A percentile compares a stretch with the other conserved stretches of the same genome.
phyloP scores from a whole-genome alignment of 2,888 invertebrate genomes.

The Marasmarcha lunaedactyla region DNA sequence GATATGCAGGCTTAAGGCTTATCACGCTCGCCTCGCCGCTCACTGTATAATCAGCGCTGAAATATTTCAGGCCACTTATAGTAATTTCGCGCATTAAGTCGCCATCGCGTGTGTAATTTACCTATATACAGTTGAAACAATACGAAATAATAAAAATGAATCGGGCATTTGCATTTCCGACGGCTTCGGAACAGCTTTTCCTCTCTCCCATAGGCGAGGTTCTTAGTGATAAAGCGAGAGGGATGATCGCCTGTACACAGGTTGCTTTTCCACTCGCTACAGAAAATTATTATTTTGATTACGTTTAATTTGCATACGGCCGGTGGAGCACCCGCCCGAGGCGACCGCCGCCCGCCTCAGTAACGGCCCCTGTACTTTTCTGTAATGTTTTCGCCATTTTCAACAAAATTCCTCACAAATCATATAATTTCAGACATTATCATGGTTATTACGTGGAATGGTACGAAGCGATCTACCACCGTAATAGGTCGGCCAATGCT shows the following conservation, averaged over 20 bases:
- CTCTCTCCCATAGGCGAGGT: slow-evolving; percentile 26
- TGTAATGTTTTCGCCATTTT: slow-evolving; percentile 71
- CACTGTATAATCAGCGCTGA: slow-evolving; percentile 42
- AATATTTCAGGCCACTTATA: slow-evolving; percentile 52
- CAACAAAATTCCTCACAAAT: slow-evolving; percentile 69
- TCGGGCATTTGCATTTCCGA: slow-evolving; percentile 56
- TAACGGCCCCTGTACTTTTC: slow-evolving; percentile 66
- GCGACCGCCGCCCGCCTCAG: slow-evolving; percentile 43
- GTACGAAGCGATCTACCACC: slow-evolving; percentile 51
- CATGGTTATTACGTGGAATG: slow-evolving; percentile 67
- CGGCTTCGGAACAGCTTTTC: slow-evolving; percentile 34
- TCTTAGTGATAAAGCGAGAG: slow-evolving; percentile 36
- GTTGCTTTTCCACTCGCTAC: slow-evolving; percentile 29
- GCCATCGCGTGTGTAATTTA: slow-evolving; percentile 44
- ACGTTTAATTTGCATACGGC: slow-evolving; percentile 68
- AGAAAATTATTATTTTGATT: slow-evolving; percentile 69
- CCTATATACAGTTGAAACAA: slow-evolving; percentile 43
- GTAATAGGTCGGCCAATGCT: slow-evolving; percentile 56
- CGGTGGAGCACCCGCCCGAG: slow-evolving; percentile 42
- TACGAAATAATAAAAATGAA: slow-evolving; percentile 57
- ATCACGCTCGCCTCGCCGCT: slow-evolving; percentile 30
- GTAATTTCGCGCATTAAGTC: slow-evolving; percentile 54
- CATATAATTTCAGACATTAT: slow-evolving; percentile 67
- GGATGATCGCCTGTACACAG: slow-evolving; percentile 21
- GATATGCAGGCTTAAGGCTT: slow-evolving; percentile 23